A percentile compares a stretch with the other conserved stretches of the same genome.
Conservation (phyloP, 2,888 invertebrate species). For the Artemia sinica region DNA sequence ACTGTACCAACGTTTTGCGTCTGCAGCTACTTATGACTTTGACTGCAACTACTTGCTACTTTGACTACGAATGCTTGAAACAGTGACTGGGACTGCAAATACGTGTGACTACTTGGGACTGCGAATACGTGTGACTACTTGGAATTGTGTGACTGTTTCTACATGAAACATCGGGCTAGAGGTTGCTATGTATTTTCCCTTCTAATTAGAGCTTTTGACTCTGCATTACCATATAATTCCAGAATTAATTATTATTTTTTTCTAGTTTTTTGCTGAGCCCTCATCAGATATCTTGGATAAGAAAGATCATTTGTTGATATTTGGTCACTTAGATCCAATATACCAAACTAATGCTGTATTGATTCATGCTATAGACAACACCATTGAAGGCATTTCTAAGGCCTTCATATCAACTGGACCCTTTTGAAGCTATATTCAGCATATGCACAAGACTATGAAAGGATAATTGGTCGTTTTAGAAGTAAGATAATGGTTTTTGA, state of each 20-base stretch:
- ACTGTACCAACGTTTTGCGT: too few species aligned
- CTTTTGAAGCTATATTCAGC: slow-evolving; percentile 58
- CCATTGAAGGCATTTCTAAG: slow-evolving; percentile 40
- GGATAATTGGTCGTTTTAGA: slow-evolving; percentile 42
- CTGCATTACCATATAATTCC: not conserved
- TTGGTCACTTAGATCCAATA: slow-evolving; percentile 46
- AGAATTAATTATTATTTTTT: not conserved
- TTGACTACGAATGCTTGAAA: too few species aligned
- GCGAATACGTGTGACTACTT: too few species aligned
- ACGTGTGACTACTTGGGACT: too few species aligned
- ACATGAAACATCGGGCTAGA: too few species aligned
- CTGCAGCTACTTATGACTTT: too few species aligned
- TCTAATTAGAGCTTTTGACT: too few species aligned
- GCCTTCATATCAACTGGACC: slow-evolving; percentile 54
- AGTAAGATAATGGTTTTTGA: slow-evolving; percentile 31
- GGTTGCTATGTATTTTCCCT: too few species aligned
- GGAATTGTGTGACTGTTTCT: too few species aligned
- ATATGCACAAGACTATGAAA: slow-evolving; percentile 54
- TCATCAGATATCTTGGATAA: slow-evolving; percentile 33
- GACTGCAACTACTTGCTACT: too few species aligned
- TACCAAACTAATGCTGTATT: slow-evolving; percentile 46
- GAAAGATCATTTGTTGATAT: slow-evolving; percentile 38
- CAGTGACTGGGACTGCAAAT: too few species aligned
- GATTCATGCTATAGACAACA: slow-evolving; percentile 36
- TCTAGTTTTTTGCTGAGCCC: slow-evolving; percentile 10